Evolutionary conservation across 1,140 invertebrate species (phyloP), one percentile per base, ranked within the genome.

Genomic region (Diploscapter pachys): DNA sequence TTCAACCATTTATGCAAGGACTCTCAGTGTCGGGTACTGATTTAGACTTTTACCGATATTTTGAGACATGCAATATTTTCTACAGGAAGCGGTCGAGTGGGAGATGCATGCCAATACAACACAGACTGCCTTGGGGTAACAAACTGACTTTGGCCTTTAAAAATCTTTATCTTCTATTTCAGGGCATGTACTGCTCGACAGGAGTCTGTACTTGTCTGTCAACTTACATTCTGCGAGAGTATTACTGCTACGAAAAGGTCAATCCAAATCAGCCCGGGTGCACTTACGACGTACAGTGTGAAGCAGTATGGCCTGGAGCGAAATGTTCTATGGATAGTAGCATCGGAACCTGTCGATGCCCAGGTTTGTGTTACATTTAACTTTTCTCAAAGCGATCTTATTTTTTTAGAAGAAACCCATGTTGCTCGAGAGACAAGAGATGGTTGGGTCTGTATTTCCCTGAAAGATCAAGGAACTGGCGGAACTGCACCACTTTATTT

Each of bases 261-360:
- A 78, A 78, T 61, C 77, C 77, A 54, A 78, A 78, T 49, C 75
- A 78, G 31, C 77, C 77, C 3, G 77, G 77, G 61, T 78, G 77
- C 52, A 78, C 76, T 5, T 78, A 78, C 48, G 71, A 71, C 49
- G 77, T 72, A 5, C 77, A 78, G 51, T 78, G 77, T 69, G 65
- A 67, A 48, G 74, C 77, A 8, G 77, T 78, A 4, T 78, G 77
- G 77, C 77, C 77, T 4, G 75, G 73, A 9, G 59, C 77, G 11
- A 78, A 76, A 63, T 78, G 77, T 57, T 53, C 56, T 50, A 77
- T 78, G 77, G 75, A 78, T 53, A 63, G 59, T 6, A 68, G 65
- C 3, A 63, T 78, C 4, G 77, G 77, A 50, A 78, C 77, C 4
- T 78, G 77, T 67, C 57, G 77, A 11, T 78, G 77, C 56, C 77